These are phyloP conservation scores for Leptopterna dolabrata DNA, from an alignment of 2,888 invertebrate species.

Conservation along the genomic window DNA sequence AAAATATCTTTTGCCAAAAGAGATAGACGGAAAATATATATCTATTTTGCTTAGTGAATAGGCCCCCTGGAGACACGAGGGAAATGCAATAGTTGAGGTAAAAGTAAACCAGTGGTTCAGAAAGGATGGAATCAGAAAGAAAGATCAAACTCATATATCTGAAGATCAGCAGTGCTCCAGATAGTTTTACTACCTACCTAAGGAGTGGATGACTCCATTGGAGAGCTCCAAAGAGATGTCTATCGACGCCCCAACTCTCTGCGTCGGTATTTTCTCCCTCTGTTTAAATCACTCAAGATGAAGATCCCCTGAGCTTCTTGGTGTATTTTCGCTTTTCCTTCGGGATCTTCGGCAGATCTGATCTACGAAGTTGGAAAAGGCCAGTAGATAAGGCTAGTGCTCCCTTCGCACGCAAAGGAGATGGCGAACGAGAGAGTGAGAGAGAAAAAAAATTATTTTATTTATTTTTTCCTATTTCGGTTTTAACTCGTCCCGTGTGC, in stretches of 20 bases:
- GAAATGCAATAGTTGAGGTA: not conserved
- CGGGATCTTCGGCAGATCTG: not conserved
- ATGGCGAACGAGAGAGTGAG: not conserved
- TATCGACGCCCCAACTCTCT: not conserved
- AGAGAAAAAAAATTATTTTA: not conserved
- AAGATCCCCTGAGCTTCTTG: not conserved
- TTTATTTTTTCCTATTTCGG: not conserved
- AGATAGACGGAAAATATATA: too few relatives aligned
- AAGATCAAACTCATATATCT: not conserved
- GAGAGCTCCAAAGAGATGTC: not conserved
- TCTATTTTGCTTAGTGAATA: too few relatives aligned
- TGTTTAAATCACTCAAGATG: not conserved
- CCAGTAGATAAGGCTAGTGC: not conserved
- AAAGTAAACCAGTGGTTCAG: too few relatives aligned
- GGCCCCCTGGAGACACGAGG: too few relatives aligned
- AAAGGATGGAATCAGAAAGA: not conserved
- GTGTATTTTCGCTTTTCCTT: not conserved
- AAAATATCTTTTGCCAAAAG: too few relatives aligned
- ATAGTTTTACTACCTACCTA: not conserved
- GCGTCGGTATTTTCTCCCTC: not conserved
- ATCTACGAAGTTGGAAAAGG: not conserved
- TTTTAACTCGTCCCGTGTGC: not conserved
- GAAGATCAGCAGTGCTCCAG: not conserved
- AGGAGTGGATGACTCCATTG: conserved; percentile 1
- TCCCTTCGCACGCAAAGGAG: not conserved